Evolutionary conservation across 2,888 invertebrate genomes (phyloP).

Genomic region (Sinotaia quadrata): DNA sequence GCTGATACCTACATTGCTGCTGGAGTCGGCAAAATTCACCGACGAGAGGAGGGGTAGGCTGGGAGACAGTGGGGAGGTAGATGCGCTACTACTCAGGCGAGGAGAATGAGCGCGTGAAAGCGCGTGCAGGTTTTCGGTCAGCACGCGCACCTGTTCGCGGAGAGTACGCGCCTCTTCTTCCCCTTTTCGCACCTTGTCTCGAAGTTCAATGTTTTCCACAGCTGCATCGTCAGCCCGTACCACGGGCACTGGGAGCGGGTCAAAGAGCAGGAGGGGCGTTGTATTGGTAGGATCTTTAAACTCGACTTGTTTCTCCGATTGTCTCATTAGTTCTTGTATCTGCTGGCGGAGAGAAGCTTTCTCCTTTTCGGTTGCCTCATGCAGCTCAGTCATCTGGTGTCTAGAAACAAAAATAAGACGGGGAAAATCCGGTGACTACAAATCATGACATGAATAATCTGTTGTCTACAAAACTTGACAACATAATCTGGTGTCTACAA

Average conservation of each 20-base stretch:
- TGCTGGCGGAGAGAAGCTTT: constrained; percentile 80
- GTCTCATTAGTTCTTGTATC: constrained; percentile 12
- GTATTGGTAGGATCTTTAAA: neutral
- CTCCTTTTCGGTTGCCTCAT: constrained; percentile 82
- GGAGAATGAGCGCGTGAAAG: constrained; percentile 39
- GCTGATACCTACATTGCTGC: neutral
- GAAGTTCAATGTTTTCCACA: constrained; percentile 74
- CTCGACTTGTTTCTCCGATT: constrained; percentile 13
- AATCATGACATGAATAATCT: too few species aligned
- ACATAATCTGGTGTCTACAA: too few species aligned
- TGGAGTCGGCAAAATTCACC: neutral
- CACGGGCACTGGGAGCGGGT: constrained; percentile 31
- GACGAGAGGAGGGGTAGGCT: neutral
- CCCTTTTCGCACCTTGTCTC: constrained; percentile 77
- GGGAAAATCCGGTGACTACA: too few species aligned
- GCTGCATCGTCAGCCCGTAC: constrained; percentile 55
- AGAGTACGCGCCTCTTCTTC: constrained; percentile 73
- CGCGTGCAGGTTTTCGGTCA: constrained; percentile 45
- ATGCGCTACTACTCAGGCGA: constrained; percentile 12
- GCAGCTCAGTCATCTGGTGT: constrained; percentile 76
- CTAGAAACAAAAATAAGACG: constrained; percentile 66
- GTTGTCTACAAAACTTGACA: too few species aligned
- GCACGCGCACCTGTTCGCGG: constrained; percentile 42
- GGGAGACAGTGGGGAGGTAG: constrained; percentile 2
- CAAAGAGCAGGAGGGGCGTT: neutral